A percentile compares a stretch with the other conserved stretches of the same genome.
phyloP scores from a whole-genome alignment of 1,140 invertebrate species.

The Cyclargus thomasi region DNA sequence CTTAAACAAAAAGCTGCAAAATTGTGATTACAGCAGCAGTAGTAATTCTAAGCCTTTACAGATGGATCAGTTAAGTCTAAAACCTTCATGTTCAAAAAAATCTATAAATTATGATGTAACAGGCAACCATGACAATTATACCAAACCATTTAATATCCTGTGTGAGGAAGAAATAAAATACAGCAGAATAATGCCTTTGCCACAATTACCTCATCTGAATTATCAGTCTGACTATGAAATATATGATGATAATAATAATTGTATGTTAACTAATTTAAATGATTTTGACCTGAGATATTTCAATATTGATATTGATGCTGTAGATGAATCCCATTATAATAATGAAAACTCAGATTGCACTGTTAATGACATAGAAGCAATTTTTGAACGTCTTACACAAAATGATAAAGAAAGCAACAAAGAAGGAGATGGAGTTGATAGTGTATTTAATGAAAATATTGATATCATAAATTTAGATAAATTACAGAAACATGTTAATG shows the following conservation, averaged over 20 bases:
- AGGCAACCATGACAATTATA: not conserved
- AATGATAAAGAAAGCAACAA: not conserved
- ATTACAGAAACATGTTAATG: not conserved
- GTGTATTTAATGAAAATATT: not conserved
- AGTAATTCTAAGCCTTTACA: not conserved
- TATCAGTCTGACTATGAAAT: not conserved
- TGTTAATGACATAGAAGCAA: not conserved
- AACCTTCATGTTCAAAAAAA: slow-evolving; percentile 3
- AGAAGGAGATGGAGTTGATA: not conserved
- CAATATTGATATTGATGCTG: not conserved
- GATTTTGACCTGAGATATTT: not conserved
- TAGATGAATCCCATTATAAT: not conserved
- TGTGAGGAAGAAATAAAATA: not conserved
- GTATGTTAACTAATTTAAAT: slow-evolving; percentile 9
- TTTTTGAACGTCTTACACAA: not conserved
- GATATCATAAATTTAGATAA: not conserved
- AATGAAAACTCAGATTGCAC: not conserved
- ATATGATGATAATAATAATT: slow-evolving; percentile 12
- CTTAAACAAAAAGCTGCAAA: not conserved
- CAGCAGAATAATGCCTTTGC: not conserved
- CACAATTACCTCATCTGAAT: not conserved
- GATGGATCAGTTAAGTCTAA: not conserved
- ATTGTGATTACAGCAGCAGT: not conserved
- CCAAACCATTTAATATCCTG: not conserved
- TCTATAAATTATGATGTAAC: not conserved